Evolutionary conservation across 2,888 invertebrate genomes (phyloP).

Genomic region (Trichacis sp.): DNA sequence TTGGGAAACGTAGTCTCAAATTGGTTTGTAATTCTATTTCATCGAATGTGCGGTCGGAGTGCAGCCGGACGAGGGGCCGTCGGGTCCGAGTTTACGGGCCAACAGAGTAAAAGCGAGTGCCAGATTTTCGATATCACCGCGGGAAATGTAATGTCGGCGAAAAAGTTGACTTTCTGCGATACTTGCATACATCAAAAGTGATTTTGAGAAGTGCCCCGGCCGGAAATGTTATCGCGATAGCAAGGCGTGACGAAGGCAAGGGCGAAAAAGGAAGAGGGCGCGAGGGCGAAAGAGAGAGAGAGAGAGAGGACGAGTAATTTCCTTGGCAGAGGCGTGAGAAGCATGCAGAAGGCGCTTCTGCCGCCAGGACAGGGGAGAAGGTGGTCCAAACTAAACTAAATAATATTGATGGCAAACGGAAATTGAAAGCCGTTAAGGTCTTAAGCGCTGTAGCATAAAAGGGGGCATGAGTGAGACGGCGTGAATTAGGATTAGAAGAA

Average conservation of each 20-base stretch:
- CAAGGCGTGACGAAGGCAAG: conserved; percentile 15
- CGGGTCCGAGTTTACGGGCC: conserved; percentile 52
- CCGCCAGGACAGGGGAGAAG: conserved; percentile 40
- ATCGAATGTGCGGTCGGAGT: conserved; percentile 46
- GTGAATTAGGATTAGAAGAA: conserved; percentile 63
- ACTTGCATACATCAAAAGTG: conserved; percentile 35
- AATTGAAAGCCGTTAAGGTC: conserved; percentile 69
- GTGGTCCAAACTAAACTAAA: conserved; percentile 67
- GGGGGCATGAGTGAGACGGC: conserved; percentile 65
- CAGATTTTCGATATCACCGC: conserved; percentile 45
- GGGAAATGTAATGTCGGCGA: conserved; percentile 30
- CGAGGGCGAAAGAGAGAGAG: conserved; percentile 10
- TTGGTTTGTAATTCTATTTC: conserved; percentile 64
- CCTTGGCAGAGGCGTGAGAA: conserved; percentile 66
- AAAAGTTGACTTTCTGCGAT: conserved; percentile 25
- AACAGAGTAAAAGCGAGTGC: conserved; percentile 50
- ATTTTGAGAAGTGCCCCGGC: conserved; percentile 29
- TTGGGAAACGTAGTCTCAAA: conserved; percentile 51
- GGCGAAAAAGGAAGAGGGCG: conserved; percentile 10
- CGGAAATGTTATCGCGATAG: conserved; percentile 25
- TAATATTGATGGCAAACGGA: conserved; percentile 70
- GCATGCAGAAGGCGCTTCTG: conserved; percentile 58
- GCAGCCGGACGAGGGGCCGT: conserved; percentile 52
- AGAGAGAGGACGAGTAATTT: conserved; percentile 66
- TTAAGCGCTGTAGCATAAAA: conserved; percentile 61